Conservation (phyloP, 2,888 invertebrate genomes). For the Griposia aprilina region DNA sequence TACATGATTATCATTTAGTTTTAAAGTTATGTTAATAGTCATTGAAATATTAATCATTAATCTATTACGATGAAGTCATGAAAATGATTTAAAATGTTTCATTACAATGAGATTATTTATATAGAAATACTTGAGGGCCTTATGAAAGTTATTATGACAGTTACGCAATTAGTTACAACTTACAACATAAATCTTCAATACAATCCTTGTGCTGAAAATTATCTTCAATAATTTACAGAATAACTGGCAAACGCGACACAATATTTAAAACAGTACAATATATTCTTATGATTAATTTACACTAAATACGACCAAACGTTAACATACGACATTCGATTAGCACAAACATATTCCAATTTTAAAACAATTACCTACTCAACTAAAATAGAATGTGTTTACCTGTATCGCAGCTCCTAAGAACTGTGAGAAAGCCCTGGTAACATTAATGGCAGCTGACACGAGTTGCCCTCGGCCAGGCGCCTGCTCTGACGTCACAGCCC, state of each 20-base stretch:
- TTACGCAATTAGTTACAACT: conserved; percentile 42
- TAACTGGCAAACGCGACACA: neutral
- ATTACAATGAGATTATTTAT: conserved; percentile 12
- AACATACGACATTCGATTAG: conserved; percentile 19
- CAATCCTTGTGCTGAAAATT: conserved; percentile 36
- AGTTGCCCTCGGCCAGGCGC: conserved; percentile 88
- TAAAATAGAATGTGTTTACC: conserved; percentile 82
- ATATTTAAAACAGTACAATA: neutral
- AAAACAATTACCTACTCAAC: neutral
- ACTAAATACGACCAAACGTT: neutral
- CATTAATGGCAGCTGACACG: conserved; percentile 94
- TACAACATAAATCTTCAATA: conserved; percentile 22
- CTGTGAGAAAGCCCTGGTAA: conserved; percentile 94
- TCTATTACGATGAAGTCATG: conserved; percentile 20
- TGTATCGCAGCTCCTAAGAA: conserved; percentile 95
- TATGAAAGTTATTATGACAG: conserved; percentile 13
- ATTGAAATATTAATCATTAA: conserved; percentile 39
- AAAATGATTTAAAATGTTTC: conserved; percentile 16
- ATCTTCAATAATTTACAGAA: neutral
- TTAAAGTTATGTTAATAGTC: neutral
- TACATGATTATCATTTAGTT: neutral
- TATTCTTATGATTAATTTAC: neutral
- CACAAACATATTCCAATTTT: neutral
- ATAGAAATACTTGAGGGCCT: conserved; percentile 1
- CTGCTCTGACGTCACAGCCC: conserved; percentile 81